Conservation (phyloP, 2,113 vertebrate genomes). For the Cryptomyrus ogoouensis region DNA sequence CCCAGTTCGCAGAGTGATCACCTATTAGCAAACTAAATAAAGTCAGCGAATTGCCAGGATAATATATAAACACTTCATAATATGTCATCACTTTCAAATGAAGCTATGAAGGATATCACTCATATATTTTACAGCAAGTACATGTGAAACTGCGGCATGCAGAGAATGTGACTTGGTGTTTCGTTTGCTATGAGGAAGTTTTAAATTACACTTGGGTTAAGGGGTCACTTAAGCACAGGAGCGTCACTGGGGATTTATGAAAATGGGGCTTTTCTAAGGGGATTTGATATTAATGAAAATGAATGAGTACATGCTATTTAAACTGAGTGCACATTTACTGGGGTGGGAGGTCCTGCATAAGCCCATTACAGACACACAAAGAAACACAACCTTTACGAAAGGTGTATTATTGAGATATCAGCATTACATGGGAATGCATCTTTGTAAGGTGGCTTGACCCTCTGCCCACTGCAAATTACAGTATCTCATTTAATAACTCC, state of each 20-base stretch:
- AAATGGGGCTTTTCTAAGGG: not conserved
- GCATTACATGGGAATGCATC: not conserved
- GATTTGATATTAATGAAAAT: not conserved
- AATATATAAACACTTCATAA: not conserved
- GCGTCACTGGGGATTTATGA: not conserved
- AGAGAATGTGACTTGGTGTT: not conserved
- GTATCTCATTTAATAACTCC: not conserved
- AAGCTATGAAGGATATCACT: not conserved
- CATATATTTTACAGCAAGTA: not conserved
- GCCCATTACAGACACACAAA: not conserved
- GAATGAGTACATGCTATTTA: not conserved
- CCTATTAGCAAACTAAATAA: slow-evolving; percentile 12
- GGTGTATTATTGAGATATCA: not conserved
- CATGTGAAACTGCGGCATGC: not conserved
- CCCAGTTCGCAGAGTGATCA: slow-evolving; percentile 9
- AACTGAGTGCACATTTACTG: not conserved
- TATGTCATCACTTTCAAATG: not conserved
- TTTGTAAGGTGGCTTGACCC: not conserved
- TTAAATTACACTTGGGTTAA: not conserved
- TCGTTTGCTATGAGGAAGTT: not conserved
- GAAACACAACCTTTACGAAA: not conserved
- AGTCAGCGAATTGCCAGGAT: slow-evolving; percentile 20
- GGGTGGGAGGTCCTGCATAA: not conserved
- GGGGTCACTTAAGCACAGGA: not conserved
- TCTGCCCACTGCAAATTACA: not conserved